phyloP scores from a whole-genome alignment of 2,113 vertebrate species.

The Perca schrenkii region DNA sequence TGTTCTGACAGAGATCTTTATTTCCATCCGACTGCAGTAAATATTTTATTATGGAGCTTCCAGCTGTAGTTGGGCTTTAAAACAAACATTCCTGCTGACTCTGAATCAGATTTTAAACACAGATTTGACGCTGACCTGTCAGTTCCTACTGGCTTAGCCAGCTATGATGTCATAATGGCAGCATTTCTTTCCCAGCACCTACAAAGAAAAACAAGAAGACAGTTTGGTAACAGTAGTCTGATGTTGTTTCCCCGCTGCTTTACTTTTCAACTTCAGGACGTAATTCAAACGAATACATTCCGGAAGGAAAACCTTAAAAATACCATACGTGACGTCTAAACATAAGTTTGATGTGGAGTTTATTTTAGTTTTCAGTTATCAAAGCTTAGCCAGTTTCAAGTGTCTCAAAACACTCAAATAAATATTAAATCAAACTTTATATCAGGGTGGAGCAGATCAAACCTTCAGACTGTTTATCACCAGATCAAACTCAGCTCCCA shows the following conservation, averaged over 20 bases:
- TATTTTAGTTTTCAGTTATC: no score
- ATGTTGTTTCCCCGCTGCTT: background rate
- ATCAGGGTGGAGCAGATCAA: background rate
- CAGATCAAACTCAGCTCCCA: background rate
- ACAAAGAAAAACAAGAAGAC: conserved; percentile 11
- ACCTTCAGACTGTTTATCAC: no score
- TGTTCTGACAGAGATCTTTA: background rate
- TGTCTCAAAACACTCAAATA: background rate
- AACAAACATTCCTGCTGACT: conserved; percentile 52
- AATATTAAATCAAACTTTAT: background rate
- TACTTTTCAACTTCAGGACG: background rate
- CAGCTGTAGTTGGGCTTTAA: conserved; percentile 13
- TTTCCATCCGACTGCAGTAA: background rate
- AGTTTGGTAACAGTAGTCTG: conserved; percentile 29
- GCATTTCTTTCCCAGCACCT: conserved; percentile 36
- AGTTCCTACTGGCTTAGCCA: conserved; percentile 65
- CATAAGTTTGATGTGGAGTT: no score
- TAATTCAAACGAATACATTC: background rate
- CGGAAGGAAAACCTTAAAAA: no score
- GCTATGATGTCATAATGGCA: conserved; percentile 61
- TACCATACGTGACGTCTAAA: no score
- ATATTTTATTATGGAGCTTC: background rate
- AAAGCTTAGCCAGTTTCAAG: no score
- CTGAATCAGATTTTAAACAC: background rate
- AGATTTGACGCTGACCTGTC: background rate